Evolutionary conservation across 2,888 invertebrate genomes (phyloP).

Genomic region (Hylaea fasciaria): DNA sequence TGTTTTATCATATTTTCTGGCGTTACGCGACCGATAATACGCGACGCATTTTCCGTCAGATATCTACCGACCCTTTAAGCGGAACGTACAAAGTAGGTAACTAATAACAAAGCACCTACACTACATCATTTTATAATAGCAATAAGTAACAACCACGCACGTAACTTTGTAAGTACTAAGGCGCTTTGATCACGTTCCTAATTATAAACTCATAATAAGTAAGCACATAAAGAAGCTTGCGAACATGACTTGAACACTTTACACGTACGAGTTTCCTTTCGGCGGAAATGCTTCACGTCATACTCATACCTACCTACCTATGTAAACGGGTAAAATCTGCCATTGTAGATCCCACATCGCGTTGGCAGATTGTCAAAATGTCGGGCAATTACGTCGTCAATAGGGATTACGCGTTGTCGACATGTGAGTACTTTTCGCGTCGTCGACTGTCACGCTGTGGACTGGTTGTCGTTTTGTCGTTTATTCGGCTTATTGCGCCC

Average conservation of each 20-base stretch:
- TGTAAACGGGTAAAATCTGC: constrained; percentile 47
- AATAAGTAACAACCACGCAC: too few relatives aligned
- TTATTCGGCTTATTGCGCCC: constrained; percentile 35
- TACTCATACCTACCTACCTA: constrained; percentile 20
- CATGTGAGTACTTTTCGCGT: constrained; percentile 19
- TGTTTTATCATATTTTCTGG: too few relatives aligned
- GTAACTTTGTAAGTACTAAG: too few relatives aligned
- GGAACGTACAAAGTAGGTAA: too few relatives aligned
- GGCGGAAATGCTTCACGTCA: constrained; percentile 14
- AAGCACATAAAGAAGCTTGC: constrained; percentile 1
- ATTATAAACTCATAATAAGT: neutral
- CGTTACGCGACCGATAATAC: too few relatives aligned
- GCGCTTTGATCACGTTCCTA: neutral
- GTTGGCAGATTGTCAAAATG: constrained; percentile 69
- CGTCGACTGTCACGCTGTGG: constrained; percentile 42
- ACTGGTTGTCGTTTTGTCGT: constrained; percentile 23
- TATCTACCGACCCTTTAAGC: too few relatives aligned
- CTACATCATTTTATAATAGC: too few relatives aligned
- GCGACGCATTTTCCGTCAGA: too few relatives aligned
- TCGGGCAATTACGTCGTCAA: constrained; percentile 68
- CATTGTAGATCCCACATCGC: constrained; percentile 47
- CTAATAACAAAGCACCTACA: too few relatives aligned
- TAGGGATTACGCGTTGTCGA: constrained; percentile 56
- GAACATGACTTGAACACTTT: constrained; percentile 3
- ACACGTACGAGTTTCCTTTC: constrained; percentile 17